These are phyloP conservation scores for Phrixothrix hirtus DNA, from an alignment of 2,888 invertebrate species.

Conservation along the genomic window DNA sequence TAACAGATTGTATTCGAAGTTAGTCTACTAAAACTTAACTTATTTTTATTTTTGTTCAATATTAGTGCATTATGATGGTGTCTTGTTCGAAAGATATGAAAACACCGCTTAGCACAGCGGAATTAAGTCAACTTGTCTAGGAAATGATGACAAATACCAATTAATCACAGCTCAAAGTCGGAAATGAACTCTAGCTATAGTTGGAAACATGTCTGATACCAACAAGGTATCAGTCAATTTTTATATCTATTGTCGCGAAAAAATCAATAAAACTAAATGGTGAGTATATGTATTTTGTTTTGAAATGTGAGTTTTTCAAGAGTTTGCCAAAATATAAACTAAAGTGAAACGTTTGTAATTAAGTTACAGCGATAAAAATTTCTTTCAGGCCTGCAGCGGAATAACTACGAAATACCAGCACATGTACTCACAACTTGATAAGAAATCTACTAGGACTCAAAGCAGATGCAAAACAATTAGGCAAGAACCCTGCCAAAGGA, in stretches of 20 bases:
- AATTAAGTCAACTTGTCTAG: neutral
- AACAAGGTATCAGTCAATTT: neutral
- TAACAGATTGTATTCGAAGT: neutral
- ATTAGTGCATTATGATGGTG: neutral
- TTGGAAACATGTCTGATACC: too few species aligned
- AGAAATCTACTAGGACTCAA: neutral
- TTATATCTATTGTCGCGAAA: neutral
- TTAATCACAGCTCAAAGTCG: neutral
- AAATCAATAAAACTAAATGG: neutral
- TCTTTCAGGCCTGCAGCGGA: slow-evolving; percentile 1
- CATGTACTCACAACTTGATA: slow-evolving; percentile 1
- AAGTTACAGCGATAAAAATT: too few species aligned
- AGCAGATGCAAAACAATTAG: too few species aligned
- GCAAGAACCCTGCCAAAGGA: neutral
- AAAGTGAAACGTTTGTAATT: neutral
- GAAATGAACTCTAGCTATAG: neutral
- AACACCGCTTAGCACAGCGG: neutral
- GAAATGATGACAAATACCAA: neutral
- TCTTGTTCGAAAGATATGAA: neutral
- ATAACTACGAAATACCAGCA: slow-evolving; percentile 1
- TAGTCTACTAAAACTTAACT: neutral
- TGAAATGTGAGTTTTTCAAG: neutral
- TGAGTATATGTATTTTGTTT: neutral
- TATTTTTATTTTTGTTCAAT: neutral
- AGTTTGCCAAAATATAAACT: neutral